These are phyloP conservation scores for Baryphthengus martii DNA, from an alignment of 2,113 vertebrate genomes.

Conservation along the genomic window DNA sequence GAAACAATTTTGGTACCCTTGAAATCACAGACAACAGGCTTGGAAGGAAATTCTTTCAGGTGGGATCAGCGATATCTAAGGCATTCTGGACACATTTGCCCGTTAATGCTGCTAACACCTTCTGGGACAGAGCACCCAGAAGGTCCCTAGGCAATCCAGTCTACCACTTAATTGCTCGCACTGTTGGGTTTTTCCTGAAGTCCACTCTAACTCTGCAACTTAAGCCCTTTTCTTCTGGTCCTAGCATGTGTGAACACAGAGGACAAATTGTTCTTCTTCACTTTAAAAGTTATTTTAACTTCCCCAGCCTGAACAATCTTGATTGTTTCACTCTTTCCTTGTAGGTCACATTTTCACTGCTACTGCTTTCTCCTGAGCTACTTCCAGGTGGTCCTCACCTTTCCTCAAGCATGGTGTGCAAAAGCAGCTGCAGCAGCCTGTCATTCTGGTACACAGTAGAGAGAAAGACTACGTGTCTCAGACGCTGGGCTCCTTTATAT, in stretches of 20 bases:
- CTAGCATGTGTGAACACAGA: background rate
- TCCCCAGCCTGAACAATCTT: background rate
- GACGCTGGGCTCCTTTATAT: background rate
- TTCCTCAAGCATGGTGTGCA: background rate
- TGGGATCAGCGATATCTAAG: background rate
- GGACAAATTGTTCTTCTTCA: background rate
- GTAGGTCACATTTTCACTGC: background rate
- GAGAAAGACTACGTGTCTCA: background rate
- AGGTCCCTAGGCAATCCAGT: background rate
- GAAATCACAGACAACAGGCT: background rate
- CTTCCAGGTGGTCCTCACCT: background rate
- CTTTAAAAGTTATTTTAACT: background rate
- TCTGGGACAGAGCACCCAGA: background rate
- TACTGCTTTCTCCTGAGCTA: background rate
- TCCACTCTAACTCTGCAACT: background rate
- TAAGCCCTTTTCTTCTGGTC: background rate
- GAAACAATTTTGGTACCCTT: background rate
- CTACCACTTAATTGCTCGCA: background rate
- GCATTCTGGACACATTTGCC: background rate
- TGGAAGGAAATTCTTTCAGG: background rate
- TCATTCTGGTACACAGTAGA: background rate
- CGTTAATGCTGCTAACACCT: background rate
- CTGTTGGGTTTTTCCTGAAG: background rate
- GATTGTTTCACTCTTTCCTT: background rate
- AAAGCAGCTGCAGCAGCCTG: background rate